These are phyloP conservation scores for Thaleichthys pacificus DNA, from an alignment of 2,797 vertebrate genomes.

Conservation along the genomic window DNA sequence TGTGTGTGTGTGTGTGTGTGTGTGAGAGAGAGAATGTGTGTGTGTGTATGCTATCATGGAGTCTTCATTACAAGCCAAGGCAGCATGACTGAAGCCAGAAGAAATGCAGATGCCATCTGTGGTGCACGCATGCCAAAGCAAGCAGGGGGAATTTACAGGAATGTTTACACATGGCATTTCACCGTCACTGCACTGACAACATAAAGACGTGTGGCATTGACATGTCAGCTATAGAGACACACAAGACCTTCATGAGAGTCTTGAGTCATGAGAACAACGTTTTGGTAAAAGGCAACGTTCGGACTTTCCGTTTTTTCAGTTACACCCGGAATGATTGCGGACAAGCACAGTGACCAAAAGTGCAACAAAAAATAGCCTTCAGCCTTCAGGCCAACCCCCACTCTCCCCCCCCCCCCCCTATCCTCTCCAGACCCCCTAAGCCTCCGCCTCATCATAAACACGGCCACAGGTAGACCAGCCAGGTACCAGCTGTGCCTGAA, in stretches of 20 bases:
- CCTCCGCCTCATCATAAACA: conserved; percentile 43
- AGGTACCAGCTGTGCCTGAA: conserved; percentile 72
- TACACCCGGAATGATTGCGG: not conserved
- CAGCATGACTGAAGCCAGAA: not conserved
- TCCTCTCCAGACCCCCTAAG: conserved; percentile 47
- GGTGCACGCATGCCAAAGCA: not conserved
- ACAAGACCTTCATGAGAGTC: no score
- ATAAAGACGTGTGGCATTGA: no score
- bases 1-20: not conserved
- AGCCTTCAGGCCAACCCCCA: not conserved
- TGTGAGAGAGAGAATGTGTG: not conserved
- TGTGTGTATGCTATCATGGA: not conserved
- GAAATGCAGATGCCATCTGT: not conserved
- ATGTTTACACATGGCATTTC: not conserved
- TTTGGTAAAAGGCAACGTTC: no score
- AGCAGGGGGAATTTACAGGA: not conserved
- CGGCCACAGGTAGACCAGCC: conserved; percentile 68
- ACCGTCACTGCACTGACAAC: not conserved
- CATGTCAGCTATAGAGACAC: no score
- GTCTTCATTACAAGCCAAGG: not conserved
- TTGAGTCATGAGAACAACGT: no score
- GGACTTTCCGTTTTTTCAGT: no score
- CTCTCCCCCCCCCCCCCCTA: conserved; percentile 25
- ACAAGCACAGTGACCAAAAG: not conserved
- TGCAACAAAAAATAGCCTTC: no score